A percentile compares a stretch with the other conserved stretches of the same genome.
phyloP scores from a whole-genome alignment of 2,888 invertebrate genomes.

The Prosapia bicincta region DNA sequence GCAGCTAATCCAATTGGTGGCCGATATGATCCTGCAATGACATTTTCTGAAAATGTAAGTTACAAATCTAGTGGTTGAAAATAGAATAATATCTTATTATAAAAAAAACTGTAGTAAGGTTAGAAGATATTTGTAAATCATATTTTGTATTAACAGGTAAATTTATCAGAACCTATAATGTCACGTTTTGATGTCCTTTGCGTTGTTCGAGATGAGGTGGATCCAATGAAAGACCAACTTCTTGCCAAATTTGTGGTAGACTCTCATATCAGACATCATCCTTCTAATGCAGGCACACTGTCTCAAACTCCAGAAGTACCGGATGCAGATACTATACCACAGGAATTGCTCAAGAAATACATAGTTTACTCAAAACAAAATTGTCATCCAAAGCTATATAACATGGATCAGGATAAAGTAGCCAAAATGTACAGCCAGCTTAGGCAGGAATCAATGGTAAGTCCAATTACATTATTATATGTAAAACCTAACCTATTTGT shows the following conservation, averaged over 20 bases:
- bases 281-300: conserved; percentile 54
- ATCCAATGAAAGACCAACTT: conserved; percentile 87
- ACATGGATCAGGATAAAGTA: conserved; percentile 96
- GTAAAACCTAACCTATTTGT: too few relatives aligned
- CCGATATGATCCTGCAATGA: conserved; percentile 94
- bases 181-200: conserved; percentile 98
- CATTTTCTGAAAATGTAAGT: conserved; percentile 92
- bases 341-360: conserved; percentile 93
- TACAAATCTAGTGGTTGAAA: too few relatives aligned
- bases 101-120: too few relatives aligned
- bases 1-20: conserved; percentile 99
- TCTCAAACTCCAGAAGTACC: conserved; percentile 47
- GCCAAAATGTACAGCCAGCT: conserved; percentile 96
- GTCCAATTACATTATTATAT: too few relatives aligned
- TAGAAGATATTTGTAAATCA: neutral
- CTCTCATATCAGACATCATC: conserved; percentile 95
- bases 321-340: conserved; percentile 69
- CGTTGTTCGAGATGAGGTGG: conserved; percentile 94
- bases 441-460: conserved; percentile 85
- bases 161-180: conserved; percentile 95
- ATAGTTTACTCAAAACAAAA: conserved; percentile 94
- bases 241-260: conserved; percentile 91
- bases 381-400: conserved; percentile 85
- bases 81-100: too few relatives aligned
- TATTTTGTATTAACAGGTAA: conserved; percentile 53